These are phyloP conservation scores for Centropus unirufus DNA, from an alignment of 2,113 vertebrate genomes.

Conservation along the genomic window DNA sequence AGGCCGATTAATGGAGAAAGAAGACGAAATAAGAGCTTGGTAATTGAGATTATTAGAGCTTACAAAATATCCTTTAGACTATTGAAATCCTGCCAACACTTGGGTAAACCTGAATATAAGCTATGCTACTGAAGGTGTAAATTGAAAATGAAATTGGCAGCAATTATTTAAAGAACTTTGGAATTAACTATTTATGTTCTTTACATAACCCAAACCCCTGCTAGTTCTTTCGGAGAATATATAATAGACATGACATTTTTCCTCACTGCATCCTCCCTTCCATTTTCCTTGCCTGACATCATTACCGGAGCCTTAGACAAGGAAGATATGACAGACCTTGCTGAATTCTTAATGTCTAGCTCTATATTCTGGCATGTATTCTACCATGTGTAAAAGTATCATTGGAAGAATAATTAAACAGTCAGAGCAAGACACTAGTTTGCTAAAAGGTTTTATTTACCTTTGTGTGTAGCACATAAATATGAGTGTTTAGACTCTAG, in stretches of 20 bases:
- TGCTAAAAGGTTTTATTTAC: slow-evolving; percentile 31
- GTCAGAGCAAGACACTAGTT: background rate
- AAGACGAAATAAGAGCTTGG: background rate
- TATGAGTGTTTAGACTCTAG: background rate
- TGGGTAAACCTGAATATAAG: background rate
- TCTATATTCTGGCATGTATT: background rate
- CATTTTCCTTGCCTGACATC: background rate
- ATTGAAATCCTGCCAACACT: background rate
- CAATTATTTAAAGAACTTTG: background rate
- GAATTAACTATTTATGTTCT: slow-evolving; percentile 19
- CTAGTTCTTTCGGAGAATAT: background rate
- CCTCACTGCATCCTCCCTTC: background rate
- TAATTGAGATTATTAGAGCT: background rate
- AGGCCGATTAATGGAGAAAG: background rate
- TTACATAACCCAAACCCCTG: background rate
- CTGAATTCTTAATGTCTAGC: background rate
- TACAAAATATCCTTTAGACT: background rate
- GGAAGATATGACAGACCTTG: background rate
- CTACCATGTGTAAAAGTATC: background rate
- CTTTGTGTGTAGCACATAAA: background rate
- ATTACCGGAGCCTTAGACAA: background rate
- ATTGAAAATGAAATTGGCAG: background rate
- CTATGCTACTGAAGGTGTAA: background rate
- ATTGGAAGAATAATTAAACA: background rate
- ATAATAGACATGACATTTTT: background rate